Base-by-base conservation (phyloP, 2,888 invertebrate species). In the Trichogramma dendrolimi region DNA sequence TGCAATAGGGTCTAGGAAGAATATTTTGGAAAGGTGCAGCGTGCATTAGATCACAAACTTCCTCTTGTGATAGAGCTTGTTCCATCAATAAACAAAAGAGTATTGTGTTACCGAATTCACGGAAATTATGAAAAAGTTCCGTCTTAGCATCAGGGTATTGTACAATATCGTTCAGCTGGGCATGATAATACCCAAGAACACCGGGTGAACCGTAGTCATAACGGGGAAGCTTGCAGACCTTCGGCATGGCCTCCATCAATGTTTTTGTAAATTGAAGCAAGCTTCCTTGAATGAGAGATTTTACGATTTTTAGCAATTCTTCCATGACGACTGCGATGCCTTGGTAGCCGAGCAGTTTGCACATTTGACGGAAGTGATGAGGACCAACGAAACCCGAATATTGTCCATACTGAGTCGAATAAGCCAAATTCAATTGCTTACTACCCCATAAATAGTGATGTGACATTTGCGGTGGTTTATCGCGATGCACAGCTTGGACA, bases 11-110 rank as follows among this genome's bases (percentile, higher is more conserved):
- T 66, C 96, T 84, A 2, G 99, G 98, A 60, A 99, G 86, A 70
- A 96, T 95, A 78, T 96, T 97, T 81, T 97, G 97, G 82, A 98
- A 99, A 0, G 98, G 94, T 1, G 97, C 97, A 0, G 98, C 98
- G 80, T 97, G 96, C 40, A 97, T 82, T 62, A 99, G 81, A 81
- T 99, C 98, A 67, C 94, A 94, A n/a, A 96, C 95, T 81, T 99
- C 99, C 77, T 98, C 98, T 78, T 97, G 96, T 48, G 94, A 94
- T 69, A 99, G 80, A 1, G 94, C 94, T 76, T 97, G 96, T 78
- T 99, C 99, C 76, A 98, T 91, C 40, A 97, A 84, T 78, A 97
- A 84, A 76, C 96, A 96, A 82, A 99, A 97, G 46, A 98, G 84
- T 68, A 99, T 92, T 44, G 95, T 95, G 80, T 99, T 99, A 5